Base-by-base conservation (phyloP, 2,113 vertebrate species). In the Lagopus muta region DNA sequence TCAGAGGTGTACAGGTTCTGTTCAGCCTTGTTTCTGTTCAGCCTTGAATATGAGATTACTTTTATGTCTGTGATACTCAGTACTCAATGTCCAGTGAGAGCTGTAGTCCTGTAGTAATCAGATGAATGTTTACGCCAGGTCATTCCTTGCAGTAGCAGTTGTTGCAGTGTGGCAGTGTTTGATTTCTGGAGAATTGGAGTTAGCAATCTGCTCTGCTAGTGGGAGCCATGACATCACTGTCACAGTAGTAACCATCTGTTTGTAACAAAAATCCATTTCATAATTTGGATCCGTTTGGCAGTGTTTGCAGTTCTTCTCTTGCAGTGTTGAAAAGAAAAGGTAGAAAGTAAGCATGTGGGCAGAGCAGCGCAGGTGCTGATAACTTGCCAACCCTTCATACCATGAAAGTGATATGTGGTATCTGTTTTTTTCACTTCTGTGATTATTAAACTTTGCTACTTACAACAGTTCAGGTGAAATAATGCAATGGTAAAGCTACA, bases 201-300 rank as follows among this genome's bases (percentile, higher is more conserved):
- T 86, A 22, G 4, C 38, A 21, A 83, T 62, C 62, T 25, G 3
- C 24, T 72, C 61, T 52, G 5, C 55, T 28, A 95, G 47, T 62
- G 54, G 50, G 45, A 83, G 28, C 30, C 21, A 14, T 78, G 73
- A 93, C 69, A 61, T 88, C 82, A 91, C 76, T 81, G 76, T 74
- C 47, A 25, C 30, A 30, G 69, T 47, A 38, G 81, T 70, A 76
- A 38, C 90, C 82, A 91, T 95, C 90, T 95, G 94, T 58, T 70
- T 57, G 48, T 74, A 86, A 67, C 75, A 69, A 34, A 80, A 80
- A 75, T 52, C 65, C 36, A 22, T 65, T 89, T 73, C 52, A 16
- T 65, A 83, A 57, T 36, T 86, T 60, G 75, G 87, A 66, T 21
- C 55, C 42, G 1, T 40, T 81, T 64, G 61, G 22, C 47, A 57